Base-by-base conservation (phyloP, 2,888 invertebrate species). In the Callyntrura sp. region DNA sequence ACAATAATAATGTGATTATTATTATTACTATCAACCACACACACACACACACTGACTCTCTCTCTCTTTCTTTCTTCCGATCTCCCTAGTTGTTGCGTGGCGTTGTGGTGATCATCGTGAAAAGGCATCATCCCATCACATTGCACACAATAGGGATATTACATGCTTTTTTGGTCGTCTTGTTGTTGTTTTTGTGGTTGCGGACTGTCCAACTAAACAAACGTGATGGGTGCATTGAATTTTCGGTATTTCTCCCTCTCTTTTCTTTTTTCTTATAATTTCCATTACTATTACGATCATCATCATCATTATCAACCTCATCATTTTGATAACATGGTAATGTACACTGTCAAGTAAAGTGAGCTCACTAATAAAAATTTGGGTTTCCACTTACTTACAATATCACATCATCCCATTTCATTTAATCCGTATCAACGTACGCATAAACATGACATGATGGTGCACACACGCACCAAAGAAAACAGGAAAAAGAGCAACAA, bases 341-440 rank as follows among this genome's bases (percentile, higher is more conserved):
- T 81, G 81, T 45, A 23, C 35, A 35, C 35, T 4, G 35, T 35
- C 35, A 35, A 60, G 90, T 70, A 89, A 85, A 87, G 81, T 83
- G 83, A 83, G 88, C 45, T 82, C 11, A 88, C 88, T 73, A 88
- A 88, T 82, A 88, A 90, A 89, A 90, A 85, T 90, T 43, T 82
- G 65, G 70, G 89, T 81, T 90, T 90, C 76, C 90, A 85, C 81
- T 90, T 79, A 85, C 85, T 88, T 89, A 88, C 84, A 70, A 57
- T 79, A 35, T 57, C 55, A 55, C 85, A 84, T 88, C 82, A 73
- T 70, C 79, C 79, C 48, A 82, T 79, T 89, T 78, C 81, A 85
- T 90, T 90, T 90, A 90, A 90, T 90, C 85, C 90, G 81, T 90
- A 90, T 85, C 89, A 83, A 65, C 23, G 20, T 76, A 28, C n/a